Conservation (phyloP, 2,797 vertebrate genomes). For the Luscinia luscinia region DNA sequence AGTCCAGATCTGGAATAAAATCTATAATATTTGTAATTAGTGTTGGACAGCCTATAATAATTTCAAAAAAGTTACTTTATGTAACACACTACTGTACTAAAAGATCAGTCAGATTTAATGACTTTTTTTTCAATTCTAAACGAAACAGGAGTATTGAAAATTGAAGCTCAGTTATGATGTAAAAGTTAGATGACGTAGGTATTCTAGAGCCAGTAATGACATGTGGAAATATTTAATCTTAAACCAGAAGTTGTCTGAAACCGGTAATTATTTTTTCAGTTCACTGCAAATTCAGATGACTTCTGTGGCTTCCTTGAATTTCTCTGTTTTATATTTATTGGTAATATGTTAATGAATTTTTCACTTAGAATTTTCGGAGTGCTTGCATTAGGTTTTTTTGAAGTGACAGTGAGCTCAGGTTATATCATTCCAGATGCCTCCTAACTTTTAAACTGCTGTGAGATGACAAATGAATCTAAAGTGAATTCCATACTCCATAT, state of each 20-base stretch:
- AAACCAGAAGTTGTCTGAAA: neutral
- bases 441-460: neutral
- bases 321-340: neutral
- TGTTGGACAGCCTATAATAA: neutral
- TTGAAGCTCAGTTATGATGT: neutral
- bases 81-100: neutral
- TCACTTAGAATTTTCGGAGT: neutral
- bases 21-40: neutral
- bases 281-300: neutral
- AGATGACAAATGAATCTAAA: neutral
- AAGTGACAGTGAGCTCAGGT: neutral
- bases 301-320: neutral
- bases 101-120: neutral
- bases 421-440: neutral
- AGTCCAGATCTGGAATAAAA: neutral
- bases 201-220: neutral
- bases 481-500: neutral
- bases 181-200: neutral
- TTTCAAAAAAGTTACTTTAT: neutral
- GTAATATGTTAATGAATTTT: neutral
- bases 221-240: neutral
- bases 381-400: neutral
- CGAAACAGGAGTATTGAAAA: slow-evolving; percentile 6
- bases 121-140: neutral
- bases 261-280: slow-evolving; percentile 6